A percentile compares a stretch with the other conserved stretches of the same genome.
Conservation (phyloP, 2,888 invertebrate genomes). For the Dolichomitus sp. region DNA sequence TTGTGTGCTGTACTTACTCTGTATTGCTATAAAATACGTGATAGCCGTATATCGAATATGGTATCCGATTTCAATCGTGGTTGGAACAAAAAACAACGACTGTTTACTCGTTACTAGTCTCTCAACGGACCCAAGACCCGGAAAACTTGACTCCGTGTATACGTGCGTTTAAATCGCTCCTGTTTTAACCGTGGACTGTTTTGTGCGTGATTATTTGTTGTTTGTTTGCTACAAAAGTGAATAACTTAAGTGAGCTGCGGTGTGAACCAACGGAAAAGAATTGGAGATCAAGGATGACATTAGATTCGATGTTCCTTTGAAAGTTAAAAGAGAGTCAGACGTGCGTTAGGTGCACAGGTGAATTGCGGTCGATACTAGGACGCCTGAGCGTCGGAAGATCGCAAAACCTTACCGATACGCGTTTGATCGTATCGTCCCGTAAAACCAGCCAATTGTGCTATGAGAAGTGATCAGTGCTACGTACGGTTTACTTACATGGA, state of each 20-base stretch:
- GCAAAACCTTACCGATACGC: conserved; percentile 50
- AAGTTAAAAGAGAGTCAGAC: conserved; percentile 12
- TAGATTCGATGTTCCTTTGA: conserved; percentile 2
- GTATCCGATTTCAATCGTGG: conserved; percentile 52
- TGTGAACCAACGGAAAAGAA: not conserved
- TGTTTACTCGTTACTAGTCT: conserved; percentile 40
- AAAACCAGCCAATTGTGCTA: conserved; percentile 74
- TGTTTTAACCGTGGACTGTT: conserved; percentile 41
- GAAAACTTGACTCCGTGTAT: conserved; percentile 33
- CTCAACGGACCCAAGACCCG: conserved; percentile 37
- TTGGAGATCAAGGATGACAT: conserved; percentile 22
- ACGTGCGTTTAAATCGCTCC: not conserved
- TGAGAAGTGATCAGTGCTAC: conserved; percentile 81
- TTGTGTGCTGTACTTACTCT: not conserved
- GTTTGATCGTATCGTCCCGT: conserved; percentile 46
- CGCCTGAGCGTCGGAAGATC: conserved; percentile 47
- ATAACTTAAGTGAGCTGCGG: not conserved
- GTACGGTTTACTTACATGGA: conserved; percentile 75
- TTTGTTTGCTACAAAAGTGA: not conserved
- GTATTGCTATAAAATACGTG: conserved; percentile 20
- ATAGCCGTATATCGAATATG: conserved; percentile 46
- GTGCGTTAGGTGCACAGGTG: conserved; percentile 29
- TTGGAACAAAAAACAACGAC: conserved; percentile 37
- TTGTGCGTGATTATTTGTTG: conserved; percentile 11
- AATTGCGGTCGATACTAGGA: conserved; percentile 19